Conservation (phyloP, 2,113 vertebrate genomes). For the Thalassarche chlororhynchos region DNA sequence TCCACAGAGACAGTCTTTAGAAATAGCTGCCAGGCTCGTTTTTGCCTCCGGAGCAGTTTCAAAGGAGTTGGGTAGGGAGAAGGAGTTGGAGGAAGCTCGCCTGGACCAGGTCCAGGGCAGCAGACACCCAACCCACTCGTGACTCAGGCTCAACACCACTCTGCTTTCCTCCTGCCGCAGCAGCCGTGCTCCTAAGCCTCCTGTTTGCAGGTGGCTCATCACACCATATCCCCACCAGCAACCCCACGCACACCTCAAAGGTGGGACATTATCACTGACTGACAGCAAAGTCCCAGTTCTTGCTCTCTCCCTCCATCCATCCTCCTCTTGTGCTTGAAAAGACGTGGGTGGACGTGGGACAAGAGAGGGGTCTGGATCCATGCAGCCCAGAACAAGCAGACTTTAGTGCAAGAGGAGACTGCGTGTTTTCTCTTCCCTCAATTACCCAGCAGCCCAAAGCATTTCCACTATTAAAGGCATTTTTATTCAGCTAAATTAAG, state of each 20-base stretch:
- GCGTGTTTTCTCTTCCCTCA: slow-evolving; percentile 60
- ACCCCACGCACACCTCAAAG: not conserved
- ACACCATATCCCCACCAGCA: not conserved
- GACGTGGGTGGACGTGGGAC: not conserved
- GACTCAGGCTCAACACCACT: not conserved
- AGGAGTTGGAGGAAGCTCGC: not conserved
- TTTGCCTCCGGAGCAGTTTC: not conserved
- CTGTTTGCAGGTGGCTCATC: not conserved
- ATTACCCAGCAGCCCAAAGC: slow-evolving; percentile 64
- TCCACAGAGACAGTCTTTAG: not conserved
- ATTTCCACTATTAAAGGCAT: slow-evolving; percentile 68
- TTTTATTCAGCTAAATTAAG: slow-evolving; percentile 80
- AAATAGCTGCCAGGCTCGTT: not conserved
- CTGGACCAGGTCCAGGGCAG: not conserved
- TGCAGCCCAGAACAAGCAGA: not conserved
- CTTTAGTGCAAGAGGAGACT: not conserved
- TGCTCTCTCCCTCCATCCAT: not conserved
- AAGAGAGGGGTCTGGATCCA: not conserved
- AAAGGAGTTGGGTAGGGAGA: not conserved
- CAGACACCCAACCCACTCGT: not conserved
- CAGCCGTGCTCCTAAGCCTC: not conserved
- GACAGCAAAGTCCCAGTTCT: not conserved
- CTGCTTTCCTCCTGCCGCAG: not conserved
- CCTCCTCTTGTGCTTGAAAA: not conserved
- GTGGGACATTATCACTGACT: not conserved